phyloP scores from a whole-genome alignment of 2,797 vertebrate species.

The Ataeniobius toweri region DNA sequence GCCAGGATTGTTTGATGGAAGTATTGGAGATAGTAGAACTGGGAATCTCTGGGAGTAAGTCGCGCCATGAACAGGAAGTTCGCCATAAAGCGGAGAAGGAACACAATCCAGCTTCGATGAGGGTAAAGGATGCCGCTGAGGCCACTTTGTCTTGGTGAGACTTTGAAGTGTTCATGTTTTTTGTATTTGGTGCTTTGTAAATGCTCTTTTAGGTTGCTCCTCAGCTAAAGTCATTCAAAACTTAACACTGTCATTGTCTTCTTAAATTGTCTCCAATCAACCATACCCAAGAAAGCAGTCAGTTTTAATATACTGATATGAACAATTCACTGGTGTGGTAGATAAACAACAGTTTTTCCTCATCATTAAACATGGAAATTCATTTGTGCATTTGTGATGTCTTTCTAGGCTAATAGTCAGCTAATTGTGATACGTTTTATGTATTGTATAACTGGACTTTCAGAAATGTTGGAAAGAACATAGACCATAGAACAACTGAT shows the following conservation, averaged over 20 bases:
- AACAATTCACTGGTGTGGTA: background rate
- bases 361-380: background rate
- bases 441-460: background rate
- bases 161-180: background rate
- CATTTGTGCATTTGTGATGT: background rate
- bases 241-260: background rate
- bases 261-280: background rate
- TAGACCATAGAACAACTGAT: background rate
- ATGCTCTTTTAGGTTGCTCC: background rate
- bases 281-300: background rate
- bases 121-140: conserved; percentile 96
- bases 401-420: background rate
- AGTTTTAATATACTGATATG: too few species aligned
- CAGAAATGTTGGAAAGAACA: conserved; percentile 1
- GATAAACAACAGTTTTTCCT: background rate
- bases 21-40: conserved; percentile 96
- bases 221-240: background rate
- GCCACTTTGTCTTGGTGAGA: conserved; percentile 93
- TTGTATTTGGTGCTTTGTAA: too few species aligned
- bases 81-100: conserved; percentile 96
- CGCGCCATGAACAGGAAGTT: conserved; percentile 90
- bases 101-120: conserved; percentile 95
- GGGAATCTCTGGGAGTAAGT: conserved; percentile 96
- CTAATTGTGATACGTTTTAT: background rate
- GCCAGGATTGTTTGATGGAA: conserved; percentile 93